Percentiles rank a stretch among this genome's conserved stretches.
These are phyloP conservation scores for Daphoenositta chrysoptera DNA, from an alignment of 2,113 vertebrate genomes.

Conservation along the genomic window DNA sequence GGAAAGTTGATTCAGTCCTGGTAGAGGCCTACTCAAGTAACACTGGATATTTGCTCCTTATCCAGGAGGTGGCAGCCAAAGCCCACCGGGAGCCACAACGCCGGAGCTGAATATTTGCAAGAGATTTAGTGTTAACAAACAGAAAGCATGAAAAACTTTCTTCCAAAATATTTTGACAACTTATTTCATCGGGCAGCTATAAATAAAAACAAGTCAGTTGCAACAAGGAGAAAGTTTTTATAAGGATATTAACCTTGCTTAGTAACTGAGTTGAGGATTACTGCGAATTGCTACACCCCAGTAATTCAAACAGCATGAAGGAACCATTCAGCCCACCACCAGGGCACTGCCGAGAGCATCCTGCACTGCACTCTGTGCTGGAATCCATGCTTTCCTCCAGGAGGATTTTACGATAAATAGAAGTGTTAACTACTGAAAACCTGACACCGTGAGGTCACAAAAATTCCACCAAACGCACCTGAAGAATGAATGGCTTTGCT, in stretches of 20 bases:
- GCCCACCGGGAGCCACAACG: background rate
- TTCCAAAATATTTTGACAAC: background rate
- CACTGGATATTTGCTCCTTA: background rate
- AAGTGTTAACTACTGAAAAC: background rate
- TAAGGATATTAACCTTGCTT: background rate
- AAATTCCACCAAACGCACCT: conserved; percentile 68
- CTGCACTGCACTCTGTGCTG: background rate
- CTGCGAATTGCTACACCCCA: background rate
- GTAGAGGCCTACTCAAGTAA: background rate
- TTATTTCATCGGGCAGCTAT: background rate
- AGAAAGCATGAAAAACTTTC: background rate
- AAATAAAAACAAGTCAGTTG: background rate
- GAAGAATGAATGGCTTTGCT: conserved; percentile 99
- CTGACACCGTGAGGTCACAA: background rate
- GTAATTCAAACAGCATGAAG: background rate
- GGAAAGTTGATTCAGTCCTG: background rate
- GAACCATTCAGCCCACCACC: background rate
- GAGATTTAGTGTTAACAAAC: background rate
- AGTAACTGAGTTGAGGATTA: background rate
- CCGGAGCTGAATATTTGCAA: background rate
- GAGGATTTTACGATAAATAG: accelerated
- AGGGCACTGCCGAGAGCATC: background rate
- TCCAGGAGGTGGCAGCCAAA: conserved; percentile 41
- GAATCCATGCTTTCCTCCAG: background rate
- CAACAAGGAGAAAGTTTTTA: background rate